phyloP scores from a whole-genome alignment of 2,888 invertebrate genomes.

The Miltochrista miniata region DNA sequence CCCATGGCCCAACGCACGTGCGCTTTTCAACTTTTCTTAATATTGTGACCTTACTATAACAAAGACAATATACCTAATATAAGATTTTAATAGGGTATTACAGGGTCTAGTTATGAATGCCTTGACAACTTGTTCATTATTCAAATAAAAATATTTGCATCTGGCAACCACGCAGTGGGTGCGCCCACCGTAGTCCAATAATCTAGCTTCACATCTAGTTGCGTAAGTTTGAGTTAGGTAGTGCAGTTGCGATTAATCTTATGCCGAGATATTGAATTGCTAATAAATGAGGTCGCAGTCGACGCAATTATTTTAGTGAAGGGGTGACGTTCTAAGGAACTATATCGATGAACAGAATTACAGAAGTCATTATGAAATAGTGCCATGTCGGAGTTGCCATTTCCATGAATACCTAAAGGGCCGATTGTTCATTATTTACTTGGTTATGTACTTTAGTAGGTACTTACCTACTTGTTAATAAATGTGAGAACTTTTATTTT shows the following conservation, averaged over 20 bases:
- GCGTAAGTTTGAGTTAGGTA: conserved; percentile 30
- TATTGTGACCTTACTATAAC: too few species aligned
- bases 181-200: conserved; percentile 35
- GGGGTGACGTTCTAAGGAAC: conserved; percentile 14
- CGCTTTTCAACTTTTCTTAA: too few species aligned
- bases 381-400: too few species aligned
- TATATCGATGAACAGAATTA: too few species aligned
- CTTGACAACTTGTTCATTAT: conserved; percentile 35
- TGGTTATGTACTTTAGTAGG: too few species aligned
- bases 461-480: too few species aligned
- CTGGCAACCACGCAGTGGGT: conserved; percentile 34
- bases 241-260: conserved; percentile 34
- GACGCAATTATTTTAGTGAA: conserved; percentile 33
- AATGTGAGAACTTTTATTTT: too few species aligned
- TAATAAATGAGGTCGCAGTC: conserved; percentile 36
- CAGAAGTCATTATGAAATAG: not conserved
- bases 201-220: conserved; percentile 27
- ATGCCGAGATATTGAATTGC: conserved; percentile 36
- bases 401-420: too few species aligned
- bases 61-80: too few species aligned
- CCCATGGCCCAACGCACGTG: too few species aligned
- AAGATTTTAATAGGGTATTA: too few species aligned
- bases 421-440: too few species aligned
- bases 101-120: conserved; percentile 28
- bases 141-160: conserved; percentile 42